These are phyloP conservation scores for Meloidogyne floridensis DNA, from an alignment of 1,140 invertebrate genomes.

Conservation along the genomic window DNA sequence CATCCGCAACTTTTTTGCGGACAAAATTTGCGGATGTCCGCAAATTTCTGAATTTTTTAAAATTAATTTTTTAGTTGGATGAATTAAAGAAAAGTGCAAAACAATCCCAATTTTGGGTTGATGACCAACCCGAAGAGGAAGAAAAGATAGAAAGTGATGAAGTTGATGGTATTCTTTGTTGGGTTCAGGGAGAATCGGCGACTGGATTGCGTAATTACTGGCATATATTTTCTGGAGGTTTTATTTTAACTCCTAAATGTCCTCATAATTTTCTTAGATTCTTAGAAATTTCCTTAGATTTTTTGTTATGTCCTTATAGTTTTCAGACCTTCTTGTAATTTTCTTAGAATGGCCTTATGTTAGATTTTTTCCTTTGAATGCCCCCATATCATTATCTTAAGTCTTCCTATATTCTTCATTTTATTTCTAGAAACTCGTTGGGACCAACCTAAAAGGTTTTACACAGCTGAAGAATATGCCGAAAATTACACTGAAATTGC, in stretches of 20 bases:
- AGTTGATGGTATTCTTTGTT: constrained; percentile 68
- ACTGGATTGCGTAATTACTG: constrained; percentile 80
- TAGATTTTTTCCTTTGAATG: no score
- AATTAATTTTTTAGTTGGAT: constrained; percentile 39
- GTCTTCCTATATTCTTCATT: background rate
- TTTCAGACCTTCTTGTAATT: no score
- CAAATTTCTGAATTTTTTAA: background rate
- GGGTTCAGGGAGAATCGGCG: constrained; percentile 74
- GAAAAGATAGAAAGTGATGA: constrained; percentile 61
- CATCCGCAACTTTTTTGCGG: constrained; percentile 1
- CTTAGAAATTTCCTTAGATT: constrained; percentile 15
- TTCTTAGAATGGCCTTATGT: no score
- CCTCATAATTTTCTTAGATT: constrained; percentile 3
- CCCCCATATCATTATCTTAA: no score
- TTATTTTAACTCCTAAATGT: constrained; percentile 15
- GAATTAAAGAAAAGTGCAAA: constrained; percentile 49
- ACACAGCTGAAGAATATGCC: constrained; percentile 62
- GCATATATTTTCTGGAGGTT: constrained; percentile 79
- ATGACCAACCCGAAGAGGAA: constrained; percentile 63
- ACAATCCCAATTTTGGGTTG: constrained; percentile 50
- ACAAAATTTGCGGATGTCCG: background rate
- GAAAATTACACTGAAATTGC: constrained; percentile 39
- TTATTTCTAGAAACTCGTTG: constrained; percentile 61
- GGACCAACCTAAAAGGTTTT: constrained; percentile 64
- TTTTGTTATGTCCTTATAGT: background rate